Base-by-base conservation (phyloP, 2,113 vertebrate species). In the Cromileptes altivelis region DNA sequence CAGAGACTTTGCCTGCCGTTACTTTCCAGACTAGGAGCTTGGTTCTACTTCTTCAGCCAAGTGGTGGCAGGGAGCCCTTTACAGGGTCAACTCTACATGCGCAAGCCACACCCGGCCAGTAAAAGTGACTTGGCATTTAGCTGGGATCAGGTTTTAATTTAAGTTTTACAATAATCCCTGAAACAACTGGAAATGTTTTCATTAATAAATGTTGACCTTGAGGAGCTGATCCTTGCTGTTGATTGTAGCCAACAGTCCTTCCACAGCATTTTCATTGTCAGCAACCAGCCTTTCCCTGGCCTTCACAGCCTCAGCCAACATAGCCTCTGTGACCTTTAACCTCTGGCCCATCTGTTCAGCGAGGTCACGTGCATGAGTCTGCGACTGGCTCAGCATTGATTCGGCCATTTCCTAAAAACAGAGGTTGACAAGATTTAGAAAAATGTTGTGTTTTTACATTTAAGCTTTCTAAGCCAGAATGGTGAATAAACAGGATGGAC, bases 171-270 rank as follows among this genome's bases (percentile, higher is more conserved):
- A 3, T 33, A 47, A 47, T 81, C 17, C 56, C 17, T 52, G 4
- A 78, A 23, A 67, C 1, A 18, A 9, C 0, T 55, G 1, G n/a
- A 65, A 49, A 50, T 14, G 15, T 55, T 71, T 68, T 19, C 4
- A 33, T 58, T 13, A 74, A 62, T 13, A 37, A 73, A 70, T 42
- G 8, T 23, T 62, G 65, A 96, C 96, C 93, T 95, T 96, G 15
- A 96, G 87, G 8, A 96, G 94, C 75, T 95, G 94, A 69, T 96
- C 96, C 60, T 96, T 96, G 93, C 94, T 95, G 84, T 82, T 91
- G 74, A 96, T 94, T 47, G 94, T 94, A 42, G 94, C 91, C 70
- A 96, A 50, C 64, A 96, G 92, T 14, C 92, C 94, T 58, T 95
- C 94, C 61, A 96, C 94, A 19, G 94, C 95, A 4, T 76, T 95